These are phyloP conservation scores for Phortica okadai DNA, from an alignment of 2,888 invertebrate genomes.

Conservation along the genomic window DNA sequence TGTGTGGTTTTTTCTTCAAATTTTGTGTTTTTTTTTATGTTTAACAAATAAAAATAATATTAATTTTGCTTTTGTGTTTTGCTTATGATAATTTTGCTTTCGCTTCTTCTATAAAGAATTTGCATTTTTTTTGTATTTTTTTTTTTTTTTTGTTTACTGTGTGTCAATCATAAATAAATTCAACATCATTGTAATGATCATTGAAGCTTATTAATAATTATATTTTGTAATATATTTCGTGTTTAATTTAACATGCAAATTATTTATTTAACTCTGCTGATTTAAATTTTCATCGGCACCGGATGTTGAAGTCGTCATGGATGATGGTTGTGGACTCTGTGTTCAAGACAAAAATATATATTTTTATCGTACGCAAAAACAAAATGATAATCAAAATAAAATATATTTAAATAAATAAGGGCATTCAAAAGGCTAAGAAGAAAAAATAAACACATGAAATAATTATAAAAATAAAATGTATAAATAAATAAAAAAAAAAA, in stretches of 20 bases:
- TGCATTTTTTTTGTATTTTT: slow-evolving; percentile 44
- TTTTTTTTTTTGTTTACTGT: slow-evolving; percentile 47
- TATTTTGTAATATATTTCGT: slow-evolving; percentile 32
- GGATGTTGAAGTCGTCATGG: slow-evolving; percentile 79
- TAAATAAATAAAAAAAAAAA: slow-evolving; percentile 9
- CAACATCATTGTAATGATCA: slow-evolving; percentile 38
- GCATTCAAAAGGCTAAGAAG: slow-evolving; percentile 29
- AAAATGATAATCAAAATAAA: slow-evolving; percentile 52
- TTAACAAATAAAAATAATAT: neutral
- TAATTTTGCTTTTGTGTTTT: slow-evolving; percentile 18
- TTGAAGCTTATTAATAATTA: slow-evolving; percentile 38
- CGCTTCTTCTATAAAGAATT: slow-evolving; percentile 5
- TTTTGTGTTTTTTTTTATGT: neutral
- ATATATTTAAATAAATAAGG: slow-evolving; percentile 41
- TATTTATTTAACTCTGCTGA: slow-evolving; percentile 76
- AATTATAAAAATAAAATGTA: slow-evolving; percentile 14
- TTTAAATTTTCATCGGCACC: slow-evolving; percentile 86
- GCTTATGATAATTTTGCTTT: neutral
- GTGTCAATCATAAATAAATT: slow-evolving; percentile 51
- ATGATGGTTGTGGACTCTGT: slow-evolving; percentile 84
- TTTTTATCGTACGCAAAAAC: slow-evolving; percentile 53
- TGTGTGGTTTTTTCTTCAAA: neutral
- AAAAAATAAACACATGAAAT: slow-evolving; percentile 43
- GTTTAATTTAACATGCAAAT: slow-evolving; percentile 54
- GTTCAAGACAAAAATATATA: slow-evolving; percentile 63